A percentile compares a stretch with the other conserved stretches of the same genome.
phyloP scores from a whole-genome alignment of 2,888 invertebrate species.

The Helleia helle region DNA sequence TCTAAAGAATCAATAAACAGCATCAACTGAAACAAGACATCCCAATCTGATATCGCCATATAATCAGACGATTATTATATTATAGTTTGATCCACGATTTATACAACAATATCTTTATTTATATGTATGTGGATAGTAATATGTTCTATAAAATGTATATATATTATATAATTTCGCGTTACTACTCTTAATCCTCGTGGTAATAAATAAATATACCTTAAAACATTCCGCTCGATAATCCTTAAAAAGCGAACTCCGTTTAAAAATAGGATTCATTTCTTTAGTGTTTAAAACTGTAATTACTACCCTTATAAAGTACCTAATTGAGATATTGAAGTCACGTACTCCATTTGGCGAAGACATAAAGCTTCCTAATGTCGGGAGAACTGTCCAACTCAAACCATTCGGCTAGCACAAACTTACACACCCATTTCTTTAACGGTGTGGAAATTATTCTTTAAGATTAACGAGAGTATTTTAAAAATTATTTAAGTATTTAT shows the following conservation, averaged over 20 bases:
- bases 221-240: neutral
- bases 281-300: conserved; percentile 18
- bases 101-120: too few relatives aligned
- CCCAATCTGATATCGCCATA: too few relatives aligned
- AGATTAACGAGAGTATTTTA: conserved; percentile 10
- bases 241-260: neutral
- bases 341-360: conserved; percentile 48
- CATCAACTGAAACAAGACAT: too few relatives aligned
- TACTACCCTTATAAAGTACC: conserved; percentile 29
- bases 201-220: too few relatives aligned
- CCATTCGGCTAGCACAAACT: conserved; percentile 38
- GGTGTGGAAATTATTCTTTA: conserved; percentile 14
- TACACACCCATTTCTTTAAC: conserved; percentile 17
- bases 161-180: too few relatives aligned
- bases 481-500: too few relatives aligned
- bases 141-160: too few relatives aligned
- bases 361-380: conserved; percentile 56
- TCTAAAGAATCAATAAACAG: too few relatives aligned
- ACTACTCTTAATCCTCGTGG: too few relatives aligned
- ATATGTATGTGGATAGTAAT: too few relatives aligned
- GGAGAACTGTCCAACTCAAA: conserved; percentile 53
- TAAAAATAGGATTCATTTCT: conserved; percentile 1
- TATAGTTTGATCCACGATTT: too few relatives aligned
- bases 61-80: too few relatives aligned
- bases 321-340: conserved; percentile 45